Evolutionary conservation across 2,888 invertebrate species (phyloP).

Genomic region (Nemotelus pantherinus): DNA sequence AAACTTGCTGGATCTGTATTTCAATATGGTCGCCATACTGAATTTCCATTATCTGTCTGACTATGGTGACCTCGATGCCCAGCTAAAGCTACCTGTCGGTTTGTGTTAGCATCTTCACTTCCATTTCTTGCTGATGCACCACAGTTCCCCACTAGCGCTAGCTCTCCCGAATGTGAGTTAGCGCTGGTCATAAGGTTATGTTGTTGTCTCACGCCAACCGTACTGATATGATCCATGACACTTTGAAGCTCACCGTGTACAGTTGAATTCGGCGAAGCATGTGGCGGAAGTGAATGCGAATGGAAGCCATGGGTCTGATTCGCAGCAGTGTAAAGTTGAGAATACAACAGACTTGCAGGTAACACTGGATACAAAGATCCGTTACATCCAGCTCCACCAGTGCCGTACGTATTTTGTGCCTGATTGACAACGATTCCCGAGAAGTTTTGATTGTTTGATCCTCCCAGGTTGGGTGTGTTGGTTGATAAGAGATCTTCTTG

Average conservation of each 20-base stretch:
- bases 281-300: constrained; percentile 73
- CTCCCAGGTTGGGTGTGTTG: constrained; percentile 72
- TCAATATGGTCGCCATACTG: constrained; percentile 83
- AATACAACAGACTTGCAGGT: constrained; percentile 83
- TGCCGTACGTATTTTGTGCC: constrained; percentile 68
- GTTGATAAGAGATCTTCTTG: constrained; percentile 79
- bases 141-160: constrained; percentile 64
- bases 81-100: constrained; percentile 62
- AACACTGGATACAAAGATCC: constrained; percentile 81
- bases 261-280: constrained; percentile 69
- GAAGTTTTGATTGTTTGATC: constrained; percentile 66
- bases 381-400: constrained; percentile 70
- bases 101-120: constrained; percentile 61
- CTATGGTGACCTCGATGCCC: constrained; percentile 64
- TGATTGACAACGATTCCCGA: constrained; percentile 68
- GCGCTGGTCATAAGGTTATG: constrained; percentile 65
- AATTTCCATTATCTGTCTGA: constrained; percentile 68
- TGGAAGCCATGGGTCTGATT: constrained; percentile 80
- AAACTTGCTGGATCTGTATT: constrained; percentile 53
- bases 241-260: constrained; percentile 77
- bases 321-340: constrained; percentile 83
- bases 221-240: constrained; percentile 80
- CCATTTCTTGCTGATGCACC: constrained; percentile 64
- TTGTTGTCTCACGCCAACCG: constrained; percentile 69
- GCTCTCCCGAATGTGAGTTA: constrained; percentile 54